phyloP scores from a whole-genome alignment of 2,113 vertebrate species.

The Eubucco bourcierii region DNA sequence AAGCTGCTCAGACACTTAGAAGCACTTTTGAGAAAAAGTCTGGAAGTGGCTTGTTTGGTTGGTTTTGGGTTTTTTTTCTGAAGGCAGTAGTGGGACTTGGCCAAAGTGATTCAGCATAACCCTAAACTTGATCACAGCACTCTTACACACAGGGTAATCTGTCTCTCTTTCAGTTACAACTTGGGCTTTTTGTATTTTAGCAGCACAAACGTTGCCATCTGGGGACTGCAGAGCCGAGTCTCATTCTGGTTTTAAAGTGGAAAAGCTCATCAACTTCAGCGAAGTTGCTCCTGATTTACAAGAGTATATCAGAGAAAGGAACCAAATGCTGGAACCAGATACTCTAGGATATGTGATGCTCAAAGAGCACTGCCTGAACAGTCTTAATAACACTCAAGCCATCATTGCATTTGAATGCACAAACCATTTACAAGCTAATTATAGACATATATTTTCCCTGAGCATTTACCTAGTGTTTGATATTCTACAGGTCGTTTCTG shows the following conservation, averaged over 20 bases:
- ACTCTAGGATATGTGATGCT: not conserved
- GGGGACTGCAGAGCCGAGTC: not conserved
- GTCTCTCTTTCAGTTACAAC: fast-evolving
- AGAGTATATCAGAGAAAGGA: not conserved
- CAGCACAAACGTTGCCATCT: not conserved
- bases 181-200: fast-evolving
- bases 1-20: not conserved
- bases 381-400: not conserved
- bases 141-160: fast-evolving
- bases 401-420: not conserved
- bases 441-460: not conserved
- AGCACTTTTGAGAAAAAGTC: not conserved
- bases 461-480: not conserved
- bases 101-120: not conserved
- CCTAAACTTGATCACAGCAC: not conserved
- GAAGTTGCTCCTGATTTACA: not conserved
- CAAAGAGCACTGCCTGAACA: not conserved
- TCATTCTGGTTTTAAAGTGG: fast-evolving
- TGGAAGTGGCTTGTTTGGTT: not conserved
- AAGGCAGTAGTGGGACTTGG: not conserved
- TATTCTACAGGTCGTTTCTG: not conserved
- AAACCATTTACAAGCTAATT: not conserved
- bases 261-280: not conserved
- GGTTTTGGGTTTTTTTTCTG: not conserved
- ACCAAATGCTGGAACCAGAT: not conserved